These are phyloP conservation scores for Microtus richardsoni DNA, from an alignment of 2,113 vertebrate genomes.

Conservation along the genomic window DNA sequence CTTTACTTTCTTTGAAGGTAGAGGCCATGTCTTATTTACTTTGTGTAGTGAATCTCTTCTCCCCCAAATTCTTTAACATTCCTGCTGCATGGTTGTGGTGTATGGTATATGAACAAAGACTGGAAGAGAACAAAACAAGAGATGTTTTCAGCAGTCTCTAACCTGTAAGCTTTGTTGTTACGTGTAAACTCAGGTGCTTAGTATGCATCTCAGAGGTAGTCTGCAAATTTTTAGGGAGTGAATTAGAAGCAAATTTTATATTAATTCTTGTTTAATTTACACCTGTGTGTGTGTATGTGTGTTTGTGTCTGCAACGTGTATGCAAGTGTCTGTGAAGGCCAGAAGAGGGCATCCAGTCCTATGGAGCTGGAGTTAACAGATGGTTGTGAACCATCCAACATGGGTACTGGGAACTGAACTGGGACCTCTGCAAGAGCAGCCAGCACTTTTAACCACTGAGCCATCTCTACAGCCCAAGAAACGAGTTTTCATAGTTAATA, in stretches of 20 bases:
- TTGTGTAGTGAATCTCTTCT: slow-evolving; percentile 39
- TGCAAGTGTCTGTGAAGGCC: not conserved
- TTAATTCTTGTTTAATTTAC: not conserved
- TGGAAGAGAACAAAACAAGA: not conserved
- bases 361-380: not conserved
- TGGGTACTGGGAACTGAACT: not conserved
- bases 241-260: slow-evolving; percentile 25
- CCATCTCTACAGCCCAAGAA: not conserved
- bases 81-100: not conserved
- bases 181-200: not conserved
- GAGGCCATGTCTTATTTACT: not conserved
- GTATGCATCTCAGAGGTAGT: not conserved
- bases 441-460: not conserved
- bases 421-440: not conserved
- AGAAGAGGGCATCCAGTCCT: not conserved
- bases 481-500: not conserved
- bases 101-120: slow-evolving; percentile 29
- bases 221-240: slow-evolving; percentile 33
- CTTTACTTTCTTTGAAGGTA: slow-evolving; percentile 30
- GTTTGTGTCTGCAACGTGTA: not conserved
- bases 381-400: not conserved
- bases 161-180: not conserved
- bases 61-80: not conserved
- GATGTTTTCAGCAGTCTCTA: not conserved
- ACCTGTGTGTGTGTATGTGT: not conserved